These are phyloP conservation scores for Cardinalis cardinalis DNA, from an alignment of 2,113 vertebrate species.

Conservation along the genomic window DNA sequence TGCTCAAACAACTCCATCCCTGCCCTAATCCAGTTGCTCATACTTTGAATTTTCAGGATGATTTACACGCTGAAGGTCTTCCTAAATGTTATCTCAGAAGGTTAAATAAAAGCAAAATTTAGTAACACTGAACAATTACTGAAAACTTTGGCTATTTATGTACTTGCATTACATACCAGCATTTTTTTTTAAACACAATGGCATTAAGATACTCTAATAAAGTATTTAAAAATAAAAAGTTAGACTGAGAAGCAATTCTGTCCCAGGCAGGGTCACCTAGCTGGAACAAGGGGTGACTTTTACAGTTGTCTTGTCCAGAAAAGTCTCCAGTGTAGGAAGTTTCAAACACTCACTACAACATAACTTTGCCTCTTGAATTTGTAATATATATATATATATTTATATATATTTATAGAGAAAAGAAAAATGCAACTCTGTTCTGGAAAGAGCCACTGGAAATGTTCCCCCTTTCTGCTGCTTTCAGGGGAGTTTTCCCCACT, in stretches of 20 bases:
- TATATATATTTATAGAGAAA: neutral
- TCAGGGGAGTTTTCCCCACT: neutral
- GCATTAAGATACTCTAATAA: conserved; percentile 44
- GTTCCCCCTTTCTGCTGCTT: neutral
- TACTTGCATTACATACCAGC: conserved; percentile 49
- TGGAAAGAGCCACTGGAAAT: neutral
- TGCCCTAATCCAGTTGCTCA: neutral
- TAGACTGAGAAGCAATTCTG: conserved; percentile 21
- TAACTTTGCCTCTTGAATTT: neutral
- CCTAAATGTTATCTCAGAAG: conserved; percentile 36
- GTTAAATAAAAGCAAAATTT: conserved; percentile 48
- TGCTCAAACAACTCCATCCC: neutral
- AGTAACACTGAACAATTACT: conserved; percentile 56
- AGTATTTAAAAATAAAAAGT: neutral
- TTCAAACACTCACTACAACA: neutral
- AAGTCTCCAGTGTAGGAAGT: neutral
- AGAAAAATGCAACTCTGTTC: conserved; percentile 15
- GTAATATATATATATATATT: neutral
- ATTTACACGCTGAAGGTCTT: conserved; percentile 50
- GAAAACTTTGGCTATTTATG: conserved; percentile 58
- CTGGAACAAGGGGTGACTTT: neutral
- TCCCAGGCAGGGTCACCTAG: neutral
- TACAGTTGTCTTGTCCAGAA: neutral
- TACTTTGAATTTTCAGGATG: neutral
- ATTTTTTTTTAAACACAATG: conserved; percentile 27